These are phyloP conservation scores for Falco rusticolus DNA, from an alignment of 2,797 vertebrate species.

Conservation along the genomic window DNA sequence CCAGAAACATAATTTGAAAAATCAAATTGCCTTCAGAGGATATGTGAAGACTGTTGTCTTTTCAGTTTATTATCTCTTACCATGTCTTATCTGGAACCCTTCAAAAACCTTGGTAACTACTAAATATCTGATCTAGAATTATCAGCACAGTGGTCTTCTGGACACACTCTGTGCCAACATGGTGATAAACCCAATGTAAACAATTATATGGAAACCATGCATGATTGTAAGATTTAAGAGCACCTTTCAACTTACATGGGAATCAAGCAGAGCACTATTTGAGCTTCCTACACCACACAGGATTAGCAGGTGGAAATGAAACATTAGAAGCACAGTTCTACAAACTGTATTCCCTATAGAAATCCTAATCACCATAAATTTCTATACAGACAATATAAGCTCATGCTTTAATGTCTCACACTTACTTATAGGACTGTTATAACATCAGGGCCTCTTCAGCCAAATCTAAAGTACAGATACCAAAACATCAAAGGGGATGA, in stretches of 20 bases:
- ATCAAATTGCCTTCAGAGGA: slow-evolving; percentile 42
- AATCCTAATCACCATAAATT: background rate
- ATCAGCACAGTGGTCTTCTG: background rate
- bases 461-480: background rate
- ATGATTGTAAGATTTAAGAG: background rate
- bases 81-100: background rate
- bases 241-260: background rate
- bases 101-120: background rate
- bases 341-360: background rate
- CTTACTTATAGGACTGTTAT: background rate
- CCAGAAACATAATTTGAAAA: slow-evolving; percentile 61
- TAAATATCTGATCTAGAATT: background rate
- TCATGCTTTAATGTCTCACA: background rate
- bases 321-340: background rate
- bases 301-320: background rate
- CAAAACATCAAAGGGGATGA: background rate
- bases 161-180: rapidly evolving
- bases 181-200: background rate
- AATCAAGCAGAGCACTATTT: background rate
- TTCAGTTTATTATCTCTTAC: slow-evolving; percentile 47
- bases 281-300: background rate
- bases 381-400: background rate
- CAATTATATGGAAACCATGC: background rate
- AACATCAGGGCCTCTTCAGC: background rate
- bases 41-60: slow-evolving; percentile 5